These are phyloP conservation scores for Syrmaticus mikado DNA, from an alignment of 2,113 vertebrate genomes.

Conservation along the genomic window DNA sequence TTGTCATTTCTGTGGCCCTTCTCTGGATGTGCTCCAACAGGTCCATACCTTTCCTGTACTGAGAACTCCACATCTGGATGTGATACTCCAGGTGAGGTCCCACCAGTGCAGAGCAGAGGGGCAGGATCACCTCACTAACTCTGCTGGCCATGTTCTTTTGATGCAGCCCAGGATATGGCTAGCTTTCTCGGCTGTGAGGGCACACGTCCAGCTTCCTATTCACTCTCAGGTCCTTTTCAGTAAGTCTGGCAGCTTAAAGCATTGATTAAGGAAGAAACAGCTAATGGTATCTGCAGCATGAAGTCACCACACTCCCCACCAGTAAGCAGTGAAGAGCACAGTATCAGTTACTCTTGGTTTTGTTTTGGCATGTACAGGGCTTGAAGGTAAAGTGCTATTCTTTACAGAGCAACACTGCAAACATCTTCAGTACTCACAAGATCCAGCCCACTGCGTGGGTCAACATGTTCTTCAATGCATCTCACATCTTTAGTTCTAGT, in stretches of 20 bases:
- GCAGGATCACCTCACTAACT: too few relatives aligned
- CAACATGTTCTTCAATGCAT: not conserved
- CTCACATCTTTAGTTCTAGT: not conserved
- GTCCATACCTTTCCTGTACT: too few relatives aligned
- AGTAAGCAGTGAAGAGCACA: not conserved
- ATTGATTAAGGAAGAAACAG: not conserved
- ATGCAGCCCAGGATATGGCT: too few relatives aligned
- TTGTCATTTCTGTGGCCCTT: too few relatives aligned
- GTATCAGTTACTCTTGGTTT: not conserved
- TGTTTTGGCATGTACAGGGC: accelerated
- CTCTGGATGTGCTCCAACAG: too few relatives aligned
- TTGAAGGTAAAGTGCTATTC: not conserved
- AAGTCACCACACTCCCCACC: not conserved
- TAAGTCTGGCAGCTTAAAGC: not conserved
- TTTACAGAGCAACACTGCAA: not conserved
- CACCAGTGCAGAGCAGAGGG: too few relatives aligned
- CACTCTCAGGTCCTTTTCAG: too few relatives aligned
- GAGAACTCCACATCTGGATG: too few relatives aligned
- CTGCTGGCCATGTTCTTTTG: too few relatives aligned
- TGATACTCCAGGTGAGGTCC: too few relatives aligned
- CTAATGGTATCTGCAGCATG: not conserved
- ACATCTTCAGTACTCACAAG: not conserved
- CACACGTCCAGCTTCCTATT: too few relatives aligned
- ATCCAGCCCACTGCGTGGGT: not conserved
- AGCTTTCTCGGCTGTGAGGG: too few relatives aligned